Evolutionary conservation across 2,797 vertebrate genomes (phyloP), one percentile per base, ranked within the genome.

Genomic region (Ctenopoma kingsleyae): DNA sequence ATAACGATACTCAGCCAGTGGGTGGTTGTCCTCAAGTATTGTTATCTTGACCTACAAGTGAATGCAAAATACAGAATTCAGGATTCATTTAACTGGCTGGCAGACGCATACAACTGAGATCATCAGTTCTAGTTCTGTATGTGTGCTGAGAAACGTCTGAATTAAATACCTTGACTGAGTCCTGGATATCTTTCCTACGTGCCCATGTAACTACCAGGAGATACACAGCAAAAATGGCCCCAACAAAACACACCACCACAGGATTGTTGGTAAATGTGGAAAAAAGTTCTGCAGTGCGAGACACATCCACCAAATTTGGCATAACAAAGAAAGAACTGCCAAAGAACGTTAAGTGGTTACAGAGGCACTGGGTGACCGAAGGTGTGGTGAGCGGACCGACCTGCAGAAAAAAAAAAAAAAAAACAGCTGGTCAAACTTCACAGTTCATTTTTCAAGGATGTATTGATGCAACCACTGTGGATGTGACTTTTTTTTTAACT

Each of bases 311-410:
- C 35, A 90, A 71, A 47, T 98, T 98, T 10, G 97, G 97, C 92
- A 96, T 93, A 74, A 99, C 90, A 25, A 98, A 95, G 89, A 99
- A 96, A 0, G 96, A 96, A 89, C 97, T 99, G 71, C 97, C 97
- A 9, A 98, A 99, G 86, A 97, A 95, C 7, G 98, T 99, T 72
- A 99, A 89, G 79, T 99, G 97, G 84, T 95, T 96, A 84, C 97
- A 99, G 58, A 98, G 93, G 83, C 97, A 98, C 80, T 98, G 97
- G 1, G 94, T 97, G 54, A 92, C 92, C 51, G 72, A 82, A 52
- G 74, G 83, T 1, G 90, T 95, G 64, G 96, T 97, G 81, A 88
- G 88, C 0, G 96, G 95, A n/a, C 97, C 97, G 3, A 99, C 97
- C 97, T 98, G 85, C 48, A 80, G 40, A 53, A n/a, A 32, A 20